Conservation (phyloP, 2,888 invertebrate genomes). For the Apocheima hispidaria region DNA sequence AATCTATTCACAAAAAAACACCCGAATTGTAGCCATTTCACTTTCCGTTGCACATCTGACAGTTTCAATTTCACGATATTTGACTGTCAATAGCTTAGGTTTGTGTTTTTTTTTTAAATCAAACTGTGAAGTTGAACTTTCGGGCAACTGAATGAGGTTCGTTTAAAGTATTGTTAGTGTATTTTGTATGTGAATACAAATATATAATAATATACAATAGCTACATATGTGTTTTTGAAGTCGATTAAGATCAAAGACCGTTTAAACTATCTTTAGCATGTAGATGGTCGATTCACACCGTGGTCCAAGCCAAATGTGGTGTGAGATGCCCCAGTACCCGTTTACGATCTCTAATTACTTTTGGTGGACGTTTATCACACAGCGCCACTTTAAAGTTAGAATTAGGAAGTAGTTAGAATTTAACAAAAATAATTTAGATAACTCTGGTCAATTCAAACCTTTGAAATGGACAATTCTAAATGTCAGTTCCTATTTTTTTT, state of each 20-base stretch:
- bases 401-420: too few species aligned
- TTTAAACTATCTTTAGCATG: too few species aligned
- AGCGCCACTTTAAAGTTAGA: too few species aligned
- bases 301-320: too few species aligned
- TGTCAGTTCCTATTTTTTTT: not conserved
- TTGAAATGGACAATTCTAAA: not conserved
- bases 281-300: too few species aligned
- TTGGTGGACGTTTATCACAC: too few species aligned
- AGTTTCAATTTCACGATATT: constrained; percentile 41
- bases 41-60: constrained; percentile 41
- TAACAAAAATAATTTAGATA: too few species aligned
- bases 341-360: too few species aligned
- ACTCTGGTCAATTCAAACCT: not conserved
- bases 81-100: constrained; percentile 21
- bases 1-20: constrained; percentile 29
- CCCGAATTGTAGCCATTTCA: constrained; percentile 33
- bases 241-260: too few species aligned
- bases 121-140: not conserved
- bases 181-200: not conserved
- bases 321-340: too few species aligned
- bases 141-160: not conserved
- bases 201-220: not conserved
- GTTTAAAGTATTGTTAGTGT: not conserved
- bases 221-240: too few species aligned
- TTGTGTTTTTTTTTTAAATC: not conserved